These are phyloP conservation scores for Arbacia lixula DNA, from an alignment of 53 echinoderm and acorn worm species.

Conservation along the genomic window DNA sequence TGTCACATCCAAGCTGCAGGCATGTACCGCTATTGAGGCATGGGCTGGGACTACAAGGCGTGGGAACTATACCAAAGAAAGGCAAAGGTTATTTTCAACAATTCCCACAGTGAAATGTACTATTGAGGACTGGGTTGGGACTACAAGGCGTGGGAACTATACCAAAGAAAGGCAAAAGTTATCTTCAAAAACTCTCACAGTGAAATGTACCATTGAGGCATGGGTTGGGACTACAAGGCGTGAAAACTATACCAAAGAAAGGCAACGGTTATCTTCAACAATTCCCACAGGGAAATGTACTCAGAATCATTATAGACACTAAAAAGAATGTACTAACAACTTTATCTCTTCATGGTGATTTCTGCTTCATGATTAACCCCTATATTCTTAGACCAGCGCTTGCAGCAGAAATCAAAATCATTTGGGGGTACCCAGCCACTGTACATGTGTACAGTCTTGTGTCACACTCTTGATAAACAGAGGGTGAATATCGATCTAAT, in stretches of 20 bases:
- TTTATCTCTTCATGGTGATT: too few species aligned
- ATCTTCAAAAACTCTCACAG: neutral
- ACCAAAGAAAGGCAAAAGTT: neutral
- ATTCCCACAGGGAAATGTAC: too few species aligned
- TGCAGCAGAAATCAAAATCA: too few species aligned
- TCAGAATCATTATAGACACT: too few species aligned
- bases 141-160: slow-evolving; percentile 58
- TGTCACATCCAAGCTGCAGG: slow-evolving; percentile 11
- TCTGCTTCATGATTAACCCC: too few species aligned
- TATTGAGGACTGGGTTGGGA: slow-evolving; percentile 74
- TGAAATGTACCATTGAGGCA: slow-evolving; percentile 86
- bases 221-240: slow-evolving; percentile 66
- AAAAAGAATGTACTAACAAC: too few species aligned
- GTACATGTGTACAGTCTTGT: too few species aligned
- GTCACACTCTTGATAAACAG: too few species aligned
- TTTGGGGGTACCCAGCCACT: too few species aligned
- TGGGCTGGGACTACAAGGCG: slow-evolving; percentile 65
- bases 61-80: slow-evolving; percentile 12
- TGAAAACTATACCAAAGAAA: slow-evolving; percentile 12
- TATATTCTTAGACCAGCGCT: too few species aligned
- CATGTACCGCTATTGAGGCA: slow-evolving; percentile 80
- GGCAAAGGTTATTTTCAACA: neutral
- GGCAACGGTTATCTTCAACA: neutral
- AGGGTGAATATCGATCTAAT: too few species aligned
- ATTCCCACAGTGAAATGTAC: too few species aligned